Percentiles rank a stretch among this genome's conserved stretches.
Conservation (phyloP, 2,888 invertebrate genomes). For the Octodonta nipae region DNA sequence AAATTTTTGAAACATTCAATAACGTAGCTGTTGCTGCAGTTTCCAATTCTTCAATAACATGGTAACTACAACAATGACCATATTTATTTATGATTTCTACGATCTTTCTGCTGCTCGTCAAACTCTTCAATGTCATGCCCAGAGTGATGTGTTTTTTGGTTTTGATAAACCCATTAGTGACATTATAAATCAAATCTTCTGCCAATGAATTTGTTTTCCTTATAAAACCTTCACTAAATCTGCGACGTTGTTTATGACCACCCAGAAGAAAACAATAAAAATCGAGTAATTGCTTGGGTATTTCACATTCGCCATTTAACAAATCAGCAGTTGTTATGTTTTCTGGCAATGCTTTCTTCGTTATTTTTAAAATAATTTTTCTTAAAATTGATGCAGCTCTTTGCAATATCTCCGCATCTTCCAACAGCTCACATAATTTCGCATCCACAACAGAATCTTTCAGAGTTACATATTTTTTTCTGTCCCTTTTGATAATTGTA, state of each 20-base stretch:
- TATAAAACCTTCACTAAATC: not conserved
- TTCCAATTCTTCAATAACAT: constrained; percentile 10
- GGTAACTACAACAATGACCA: constrained; percentile 12
- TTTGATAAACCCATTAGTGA: constrained; percentile 10
- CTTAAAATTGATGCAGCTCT: constrained; percentile 1
- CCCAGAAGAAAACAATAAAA: constrained; percentile 3
- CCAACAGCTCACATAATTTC: constrained; percentile 2
- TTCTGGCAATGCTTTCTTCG: constrained; percentile 2
- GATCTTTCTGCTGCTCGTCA: constrained; percentile 11
- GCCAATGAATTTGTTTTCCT: constrained; percentile 2
- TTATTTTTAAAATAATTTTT: constrained; percentile 4
- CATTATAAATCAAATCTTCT: constrained; percentile 10
- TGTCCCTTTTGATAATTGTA: not conserved
- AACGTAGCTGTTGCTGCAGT: constrained; percentile 11
- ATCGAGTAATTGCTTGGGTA: constrained; percentile 4
- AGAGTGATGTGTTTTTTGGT: constrained; percentile 10
- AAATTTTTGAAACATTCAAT: constrained; percentile 5
- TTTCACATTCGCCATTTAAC: constrained; percentile 2
- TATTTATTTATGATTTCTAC: constrained; percentile 10
- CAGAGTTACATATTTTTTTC: not conserved
- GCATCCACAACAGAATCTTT: not conserved
- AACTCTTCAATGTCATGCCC: constrained; percentile 9
- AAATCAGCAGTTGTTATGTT: constrained; percentile 2
- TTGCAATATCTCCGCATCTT: constrained; percentile 3
- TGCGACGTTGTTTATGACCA: constrained; percentile 2